A percentile compares a stretch with the other conserved stretches of the same genome.
These are phyloP conservation scores for Ips typographus DNA, from an alignment of 1,140 invertebrate species.

Conservation along the genomic window DNA sequence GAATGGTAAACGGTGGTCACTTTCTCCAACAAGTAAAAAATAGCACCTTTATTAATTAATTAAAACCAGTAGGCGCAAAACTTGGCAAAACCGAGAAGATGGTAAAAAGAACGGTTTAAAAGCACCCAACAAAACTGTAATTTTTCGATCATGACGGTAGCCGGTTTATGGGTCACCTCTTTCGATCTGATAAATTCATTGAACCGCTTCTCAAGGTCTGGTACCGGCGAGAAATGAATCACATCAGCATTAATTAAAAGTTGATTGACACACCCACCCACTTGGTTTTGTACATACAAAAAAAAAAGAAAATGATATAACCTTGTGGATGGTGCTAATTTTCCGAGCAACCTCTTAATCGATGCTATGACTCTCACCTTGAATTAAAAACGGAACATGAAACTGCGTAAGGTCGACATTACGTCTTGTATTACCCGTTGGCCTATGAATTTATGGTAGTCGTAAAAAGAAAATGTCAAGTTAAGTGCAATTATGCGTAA, in stretches of 20 bases:
- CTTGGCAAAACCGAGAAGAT: too few species aligned
- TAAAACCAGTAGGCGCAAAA: too few species aligned
- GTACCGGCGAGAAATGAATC: not conserved
- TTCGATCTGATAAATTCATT: constrained; percentile 28
- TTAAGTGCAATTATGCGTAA: not conserved
- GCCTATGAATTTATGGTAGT: constrained; percentile 5
- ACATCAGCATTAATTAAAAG: not conserved
- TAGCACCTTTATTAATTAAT: too few species aligned
- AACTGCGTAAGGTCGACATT: constrained; percentile 12
- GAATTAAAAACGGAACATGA: constrained; percentile 25
- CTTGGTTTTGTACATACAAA: too few species aligned
- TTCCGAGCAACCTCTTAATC: too few species aligned
- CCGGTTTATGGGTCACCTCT: constrained; percentile 24
- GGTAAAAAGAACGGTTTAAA: too few species aligned
- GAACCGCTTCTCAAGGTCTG: constrained; percentile 22
- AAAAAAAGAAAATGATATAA: not conserved
- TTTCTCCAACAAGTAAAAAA: not conserved
- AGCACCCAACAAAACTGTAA: too few species aligned
- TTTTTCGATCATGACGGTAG: not conserved
- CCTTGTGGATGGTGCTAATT: not conserved
- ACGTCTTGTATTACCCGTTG: constrained; percentile 12
- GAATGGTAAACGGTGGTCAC: not conserved
- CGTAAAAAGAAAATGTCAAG: constrained; percentile 20
- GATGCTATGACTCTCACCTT: not conserved
- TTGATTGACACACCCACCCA: not conserved